A percentile compares a stretch with the other conserved stretches of the same genome.
These are phyloP conservation scores for Pituophis catenifer DNA, from an alignment of 2,113 vertebrate species.

Conservation along the genomic window DNA sequence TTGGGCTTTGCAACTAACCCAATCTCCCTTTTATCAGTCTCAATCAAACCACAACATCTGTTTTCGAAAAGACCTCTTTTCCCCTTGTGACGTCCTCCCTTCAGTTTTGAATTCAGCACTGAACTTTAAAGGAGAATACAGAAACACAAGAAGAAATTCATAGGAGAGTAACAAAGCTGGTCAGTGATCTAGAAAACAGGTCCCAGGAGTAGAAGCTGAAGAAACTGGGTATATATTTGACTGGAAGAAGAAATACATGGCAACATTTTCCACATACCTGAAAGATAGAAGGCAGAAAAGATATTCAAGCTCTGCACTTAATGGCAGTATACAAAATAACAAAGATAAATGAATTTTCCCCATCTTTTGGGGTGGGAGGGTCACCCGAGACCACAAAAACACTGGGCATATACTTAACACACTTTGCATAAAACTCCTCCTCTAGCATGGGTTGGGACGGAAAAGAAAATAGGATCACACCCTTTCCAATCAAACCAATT, in stretches of 20 bases:
- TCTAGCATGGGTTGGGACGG: not conserved
- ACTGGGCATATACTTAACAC: not conserved
- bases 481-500: not conserved
- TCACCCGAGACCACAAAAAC: not conserved
- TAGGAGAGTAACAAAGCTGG: not conserved
- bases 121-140: not conserved
- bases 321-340: not conserved
- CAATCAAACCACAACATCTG: not conserved
- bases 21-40: not conserved
- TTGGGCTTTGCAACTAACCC: not conserved
- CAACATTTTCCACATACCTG: not conserved
- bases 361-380: not conserved
- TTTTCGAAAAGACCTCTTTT: not conserved
- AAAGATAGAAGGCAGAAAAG: not conserved
- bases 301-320: not conserved
- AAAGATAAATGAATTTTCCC: not conserved
- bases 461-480: not conserved
- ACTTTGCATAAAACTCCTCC: not conserved
- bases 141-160: not conserved
- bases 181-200: not conserved
- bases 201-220: not conserved
- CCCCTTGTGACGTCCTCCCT: not conserved
- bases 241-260: not conserved
- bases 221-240: not conserved
- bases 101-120: not conserved